Conservation (phyloP, 1,140 invertebrate species). For the Amyelois transitella region DNA sequence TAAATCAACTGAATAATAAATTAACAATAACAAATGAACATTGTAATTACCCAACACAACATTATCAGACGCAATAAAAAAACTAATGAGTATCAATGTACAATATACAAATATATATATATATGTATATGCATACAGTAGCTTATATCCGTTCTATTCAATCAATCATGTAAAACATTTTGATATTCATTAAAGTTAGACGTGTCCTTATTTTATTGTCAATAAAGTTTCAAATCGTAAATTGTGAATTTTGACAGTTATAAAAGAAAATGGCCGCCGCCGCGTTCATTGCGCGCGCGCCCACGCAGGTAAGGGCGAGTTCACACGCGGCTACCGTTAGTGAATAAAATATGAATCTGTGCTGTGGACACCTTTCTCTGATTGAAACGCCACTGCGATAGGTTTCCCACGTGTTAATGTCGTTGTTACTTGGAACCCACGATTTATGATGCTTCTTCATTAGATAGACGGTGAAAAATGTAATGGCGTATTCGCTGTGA, state of each 20-base stretch:
- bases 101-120: background rate
- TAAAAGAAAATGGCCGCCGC: background rate
- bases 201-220: background rate
- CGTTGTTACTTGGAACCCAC: background rate
- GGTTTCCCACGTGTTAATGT: background rate
- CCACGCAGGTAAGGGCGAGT: background rate
- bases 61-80: background rate
- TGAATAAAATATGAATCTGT: slow-evolving; percentile 2
- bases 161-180: background rate
- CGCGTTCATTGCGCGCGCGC: background rate
- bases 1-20: background rate
- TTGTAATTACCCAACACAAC: background rate
- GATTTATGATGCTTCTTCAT: background rate
- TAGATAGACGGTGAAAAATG: background rate
- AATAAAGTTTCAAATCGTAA: background rate
- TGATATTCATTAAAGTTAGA: background rate
- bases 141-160: background rate
- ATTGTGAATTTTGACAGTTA: background rate
- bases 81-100: background rate
- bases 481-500: background rate
- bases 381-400: background rate
- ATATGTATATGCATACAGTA: background rate
- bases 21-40: background rate
- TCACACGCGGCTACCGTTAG: slow-evolving; percentile 3
- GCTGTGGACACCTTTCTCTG: background rate